Conservation (phyloP, 2,888 invertebrate genomes). For the Cotesia congregata region DNA sequence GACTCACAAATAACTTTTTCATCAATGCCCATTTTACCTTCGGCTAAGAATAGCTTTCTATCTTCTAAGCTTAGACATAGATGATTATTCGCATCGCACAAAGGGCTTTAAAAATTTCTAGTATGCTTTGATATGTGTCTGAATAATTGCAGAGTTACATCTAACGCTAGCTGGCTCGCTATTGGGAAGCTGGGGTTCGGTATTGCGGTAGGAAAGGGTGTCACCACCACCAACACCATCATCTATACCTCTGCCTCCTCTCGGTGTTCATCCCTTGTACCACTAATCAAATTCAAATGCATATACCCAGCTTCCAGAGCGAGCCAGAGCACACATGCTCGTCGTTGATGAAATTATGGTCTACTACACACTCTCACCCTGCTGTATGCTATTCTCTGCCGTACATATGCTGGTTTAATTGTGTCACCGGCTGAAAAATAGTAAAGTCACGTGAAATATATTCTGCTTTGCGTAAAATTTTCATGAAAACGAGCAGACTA, state of each 20-base stretch:
- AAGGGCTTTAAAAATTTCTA: too few relatives aligned
- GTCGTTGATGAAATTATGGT: conserved; percentile 69
- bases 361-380: conserved; percentile 63
- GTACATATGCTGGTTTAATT: conserved; percentile 32
- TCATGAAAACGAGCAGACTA: not conserved
- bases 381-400: conserved; percentile 35
- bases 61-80: too few relatives aligned
- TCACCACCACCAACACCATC: conserved; percentile 60
- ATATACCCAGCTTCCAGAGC: conserved; percentile 60
- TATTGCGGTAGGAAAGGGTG: conserved; percentile 68
- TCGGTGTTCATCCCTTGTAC: conserved; percentile 51
- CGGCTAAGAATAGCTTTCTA: conserved; percentile 20
- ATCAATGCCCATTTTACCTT: not conserved
- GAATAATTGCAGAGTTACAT: conserved; percentile 68
- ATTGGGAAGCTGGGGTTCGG: not conserved
- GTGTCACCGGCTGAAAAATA: conserved; percentile 27
- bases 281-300: conserved; percentile 70
- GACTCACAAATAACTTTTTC: conserved; percentile 27
- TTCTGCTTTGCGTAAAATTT: not conserved
- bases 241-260: conserved; percentile 44
- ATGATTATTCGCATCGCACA: too few relatives aligned
- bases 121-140: conserved; percentile 66
- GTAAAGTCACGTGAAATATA: conserved; percentile 21
- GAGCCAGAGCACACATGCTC: conserved; percentile 55
- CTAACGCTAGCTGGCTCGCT: conserved; percentile 54